These are phyloP conservation scores for Apis cerana DNA, from an alignment of 1,140 invertebrate species.

Conservation along the genomic window DNA sequence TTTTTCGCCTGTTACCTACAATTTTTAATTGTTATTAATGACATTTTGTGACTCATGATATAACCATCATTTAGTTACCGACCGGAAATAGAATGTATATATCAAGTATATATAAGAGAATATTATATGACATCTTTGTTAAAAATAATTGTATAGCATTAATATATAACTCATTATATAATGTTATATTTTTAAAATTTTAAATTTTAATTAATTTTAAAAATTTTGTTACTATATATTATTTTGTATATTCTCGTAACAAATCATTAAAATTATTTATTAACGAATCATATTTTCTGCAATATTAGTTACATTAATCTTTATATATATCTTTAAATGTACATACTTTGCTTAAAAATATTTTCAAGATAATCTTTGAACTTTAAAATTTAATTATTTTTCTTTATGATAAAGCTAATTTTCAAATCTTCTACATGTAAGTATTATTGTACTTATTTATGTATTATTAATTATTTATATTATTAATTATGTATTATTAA, in stretches of 20 bases:
- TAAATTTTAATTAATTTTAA: neutral
- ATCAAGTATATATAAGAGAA: neutral
- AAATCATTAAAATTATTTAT: neutral
- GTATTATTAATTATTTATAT: too few relatives aligned
- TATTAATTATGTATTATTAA: too few relatives aligned
- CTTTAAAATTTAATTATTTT: neutral
- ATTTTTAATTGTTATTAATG: neutral
- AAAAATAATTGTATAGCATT: neutral
- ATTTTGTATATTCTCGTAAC: neutral
- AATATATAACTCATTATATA: neutral
- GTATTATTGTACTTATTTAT: neutral
- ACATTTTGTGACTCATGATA: constrained; percentile 26
- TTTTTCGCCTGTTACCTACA: neutral
- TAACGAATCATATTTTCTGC: neutral
- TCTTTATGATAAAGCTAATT: neutral
- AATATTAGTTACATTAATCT: neutral
- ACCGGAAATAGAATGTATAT: constrained; percentile 3
- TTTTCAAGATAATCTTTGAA: neutral
- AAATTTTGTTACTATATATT: neutral
- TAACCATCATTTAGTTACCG: constrained; percentile 18
- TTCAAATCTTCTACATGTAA: neutral
- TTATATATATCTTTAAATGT: neutral
- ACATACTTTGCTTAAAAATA: neutral
- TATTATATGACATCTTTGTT: neutral
- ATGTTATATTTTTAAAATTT: too few relatives aligned